Base-by-base conservation (phyloP, 1,140 invertebrate genomes). In the Ostrea edulis region DNA sequence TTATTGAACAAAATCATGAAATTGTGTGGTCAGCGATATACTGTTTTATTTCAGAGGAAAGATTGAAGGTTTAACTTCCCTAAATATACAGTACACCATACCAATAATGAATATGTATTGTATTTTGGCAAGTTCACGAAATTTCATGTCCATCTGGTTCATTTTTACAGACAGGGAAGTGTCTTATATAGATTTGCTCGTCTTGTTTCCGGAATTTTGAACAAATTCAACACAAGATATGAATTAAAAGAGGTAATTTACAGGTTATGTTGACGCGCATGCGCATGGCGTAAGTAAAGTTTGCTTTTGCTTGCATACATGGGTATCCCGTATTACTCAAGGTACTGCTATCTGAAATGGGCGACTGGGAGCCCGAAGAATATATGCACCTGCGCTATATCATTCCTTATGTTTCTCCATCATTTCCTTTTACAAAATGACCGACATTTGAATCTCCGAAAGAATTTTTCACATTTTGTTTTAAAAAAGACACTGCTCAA, bases 201-300 rank as follows among this genome's bases (percentile, higher is more conserved):
- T 8, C 96, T 98, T 44, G 94, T 98, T 0, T 96, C 96, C 91
- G 96, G 96, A n/a, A 96, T 97, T 0, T 97, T 97, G 0, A 96
- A 96, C 85, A 96, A 96, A 84, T 96, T 97, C 87, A 98, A 97
- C 88, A 96, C 97, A 8, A 95, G 96, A 89, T 97, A 96, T 93
- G 97, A 98, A 94, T 94, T 97, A n/a, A 95, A 96, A 91, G 97
- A 97, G 94, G 97, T 98, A 87, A 29, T 58, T 82, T 82, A 22
- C 29, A 54, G 11, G 51, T 54, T 8, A 35, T 35, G 12, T 55
- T 82, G 53, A 54, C 8, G 20, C n/a, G 86, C 77, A 87, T 82
- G 86, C 29, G 17, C 29, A 87, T 65, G 77, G 44, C n/a, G 11
- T 35, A 53, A 71, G 65, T 25, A 25, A 77, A 35, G 14, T 29